phyloP scores from a whole-genome alignment of 1,140 invertebrate genomes.

The Linepithema humile region DNA sequence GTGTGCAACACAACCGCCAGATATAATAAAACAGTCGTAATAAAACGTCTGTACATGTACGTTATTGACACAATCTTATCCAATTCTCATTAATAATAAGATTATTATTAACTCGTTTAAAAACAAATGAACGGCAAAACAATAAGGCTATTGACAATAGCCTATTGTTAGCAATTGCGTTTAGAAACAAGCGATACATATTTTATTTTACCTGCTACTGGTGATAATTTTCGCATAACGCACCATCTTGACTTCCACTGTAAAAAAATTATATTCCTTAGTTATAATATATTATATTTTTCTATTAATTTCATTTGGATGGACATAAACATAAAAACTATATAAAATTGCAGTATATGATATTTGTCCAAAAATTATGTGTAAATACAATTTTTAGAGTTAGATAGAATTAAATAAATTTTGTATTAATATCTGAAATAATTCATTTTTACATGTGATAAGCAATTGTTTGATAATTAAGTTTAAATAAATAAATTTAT shows the following conservation, averaged over 20 bases:
- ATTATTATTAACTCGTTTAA: conserved; percentile 21
- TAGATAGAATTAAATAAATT: background rate
- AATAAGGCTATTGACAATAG: background rate
- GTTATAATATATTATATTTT: background rate
- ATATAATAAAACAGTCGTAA: background rate
- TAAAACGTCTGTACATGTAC: background rate
- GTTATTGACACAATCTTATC: conserved; percentile 36
- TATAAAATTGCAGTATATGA: background rate
- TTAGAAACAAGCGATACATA: background rate
- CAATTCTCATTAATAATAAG: conserved; percentile 11
- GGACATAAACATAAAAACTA: background rate
- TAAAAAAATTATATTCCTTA: conserved; percentile 77
- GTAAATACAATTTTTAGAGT: background rate
- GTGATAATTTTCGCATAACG: conserved; percentile 92
- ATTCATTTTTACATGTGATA: background rate
- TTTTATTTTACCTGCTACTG: conserved; percentile 89
- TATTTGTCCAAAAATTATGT: background rate
- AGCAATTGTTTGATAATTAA: background rate
- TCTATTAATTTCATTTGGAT: no score
- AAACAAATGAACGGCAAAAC: background rate
- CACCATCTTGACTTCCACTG: conserved; percentile 94
- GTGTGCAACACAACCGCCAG: background rate
- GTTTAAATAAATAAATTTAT: background rate
- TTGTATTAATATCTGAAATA: background rate
- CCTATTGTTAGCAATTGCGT: background rate